Evolutionary conservation across 1,140 invertebrate species (phyloP), one percentile per base, ranked within the genome.

Genomic region (Nilaparvata lugens): DNA sequence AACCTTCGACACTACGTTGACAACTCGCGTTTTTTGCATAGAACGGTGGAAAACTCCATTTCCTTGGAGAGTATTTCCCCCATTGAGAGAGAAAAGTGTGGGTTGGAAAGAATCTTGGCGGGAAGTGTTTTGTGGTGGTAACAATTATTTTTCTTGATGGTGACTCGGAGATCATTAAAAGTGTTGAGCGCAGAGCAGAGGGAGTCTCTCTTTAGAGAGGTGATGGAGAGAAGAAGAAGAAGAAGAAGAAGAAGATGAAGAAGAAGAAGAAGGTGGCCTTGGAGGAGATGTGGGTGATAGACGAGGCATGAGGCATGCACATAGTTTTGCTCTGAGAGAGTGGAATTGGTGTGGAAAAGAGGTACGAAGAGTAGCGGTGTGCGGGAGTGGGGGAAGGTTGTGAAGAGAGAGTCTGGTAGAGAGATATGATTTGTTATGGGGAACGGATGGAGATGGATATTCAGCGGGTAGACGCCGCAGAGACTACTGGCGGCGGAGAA

Each of bases 121-220:
- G 16, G 45, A 48, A 48, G 45, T 18, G 45, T 18, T 18, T 19
- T 48, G 45, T 48, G 21, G 45, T 48, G 45, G 21, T 19, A 48
- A 48, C 45, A 48, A 48, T 48, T 48, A 48, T 48, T 48, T 48
- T 48, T 48, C 45, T 48, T 19, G 45, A 48, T 48, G 16, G 45
- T 48, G 45, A 48, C 45, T 48, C 21, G 45, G 45, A 48, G 45
- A 48, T 48, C 45, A 48, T 48, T 48, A 48, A 48, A 48, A 48
- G 45, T 48, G 45, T 48, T 23, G 45, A 23, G 16, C 45, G 42
- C 19, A 11, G 3, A 9, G 38, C n/a, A 9, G n/a, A 9, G n/a
- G 38, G n/a, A 9, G n/a, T 40, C 38, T n/a, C 38, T 40, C n/a
- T n/a, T n/a, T n/a, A n/a, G n/a, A 28, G 25, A 28, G 3, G 31